Evolutionary conservation across 2,113 vertebrate genomes (phyloP), one percentile per base, ranked within the genome.

Genomic region (Pyrgilauda ruficollis): DNA sequence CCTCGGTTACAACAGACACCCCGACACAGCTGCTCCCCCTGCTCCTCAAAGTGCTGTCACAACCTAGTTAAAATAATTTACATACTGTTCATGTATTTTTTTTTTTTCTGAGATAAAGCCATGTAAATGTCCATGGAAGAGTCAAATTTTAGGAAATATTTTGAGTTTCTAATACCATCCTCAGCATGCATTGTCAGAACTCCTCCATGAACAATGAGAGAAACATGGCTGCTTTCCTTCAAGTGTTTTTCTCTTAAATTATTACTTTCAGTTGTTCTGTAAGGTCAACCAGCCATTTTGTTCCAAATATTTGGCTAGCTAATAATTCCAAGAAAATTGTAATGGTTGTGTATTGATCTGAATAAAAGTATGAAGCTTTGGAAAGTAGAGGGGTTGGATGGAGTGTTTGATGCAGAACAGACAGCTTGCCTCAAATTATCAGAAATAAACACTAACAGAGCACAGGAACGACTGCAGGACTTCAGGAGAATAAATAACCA

Each of bases 341-440:
- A 70, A 31, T 0, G 0, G 59, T 44, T 0, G 0, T 31, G 26
- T 43, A 61, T 76, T 27, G 39, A 64, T 80, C 46, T 0, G 0
- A 55, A 33, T 46, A 56, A 41, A 87, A 59, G 10, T 7, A 61
- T 1, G 1, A 49, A 56, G 43, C 41, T 84, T 33, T 2, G 1
- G 76, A 47, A 55, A 79, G 26, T 3, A 37, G 24, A 52, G 0
- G 3, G 14, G 27, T 13, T 93, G 59, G 59, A 49, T 39, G 33
- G 63, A 72, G 49, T 3, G 28, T 43, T 84, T 91, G 47, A 91
- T 10, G 13, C 28, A 93, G 89, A 91, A 59, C 74, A 91, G 84
- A 61, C 16, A 91, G 47, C 73, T 93, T 92, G 88, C 59, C 83
- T 84, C 64, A 64, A 91, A 66, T 89, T 91, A 89, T 20, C 59